Base-by-base conservation (phyloP, 2,888 invertebrate genomes). In the Aromia moschata region DNA sequence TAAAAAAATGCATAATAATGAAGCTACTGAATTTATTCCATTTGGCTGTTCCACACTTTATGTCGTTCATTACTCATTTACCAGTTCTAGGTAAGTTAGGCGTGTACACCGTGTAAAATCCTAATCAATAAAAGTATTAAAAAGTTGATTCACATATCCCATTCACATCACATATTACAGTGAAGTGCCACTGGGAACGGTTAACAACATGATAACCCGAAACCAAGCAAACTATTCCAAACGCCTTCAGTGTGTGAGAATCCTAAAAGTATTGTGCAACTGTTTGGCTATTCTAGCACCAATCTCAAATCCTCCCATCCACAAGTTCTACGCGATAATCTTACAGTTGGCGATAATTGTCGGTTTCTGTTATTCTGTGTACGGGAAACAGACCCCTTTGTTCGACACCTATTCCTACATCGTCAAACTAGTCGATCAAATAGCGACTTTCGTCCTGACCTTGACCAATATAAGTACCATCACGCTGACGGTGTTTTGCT, bases 401-500 rank as follows among this genome's bases (percentile, higher is more conserved):
- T 31, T 45, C 16, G 15, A 31, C 1, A 16, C 31, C 1, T 45
- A 31, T n/a, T 1, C n/a, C 10, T 9, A 9, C 11, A 10, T 16
- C 0, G 45, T 1, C 4, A 45, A 31, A 45, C 5, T 31, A 1
- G 14, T 31, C 2, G 45, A 45, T 31, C 45, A 45, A 2, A 31
- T 16, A 16, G 16, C 16, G 7, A 31, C 30, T 45, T 14, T 45
- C 9, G 30, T 45, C 15, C 31, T 45, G 20, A 45, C 45, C 16
- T n/a, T 45, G 9, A 10, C 45, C n/a, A 31, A 7, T 9, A 10
- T 31, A 12, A 16, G 15, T 10, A 31, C 31, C 31, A 31, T 2
- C 7, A 16, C 16, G n/a, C 16, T 45, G 25, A 45, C 45, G 16
- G 14, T 45, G 31, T 45, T 45, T 16, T 45, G 45, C 20, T 31